Base-by-base conservation (phyloP, 2,888 invertebrate species). In the Pollenia griseotomentosa region DNA sequence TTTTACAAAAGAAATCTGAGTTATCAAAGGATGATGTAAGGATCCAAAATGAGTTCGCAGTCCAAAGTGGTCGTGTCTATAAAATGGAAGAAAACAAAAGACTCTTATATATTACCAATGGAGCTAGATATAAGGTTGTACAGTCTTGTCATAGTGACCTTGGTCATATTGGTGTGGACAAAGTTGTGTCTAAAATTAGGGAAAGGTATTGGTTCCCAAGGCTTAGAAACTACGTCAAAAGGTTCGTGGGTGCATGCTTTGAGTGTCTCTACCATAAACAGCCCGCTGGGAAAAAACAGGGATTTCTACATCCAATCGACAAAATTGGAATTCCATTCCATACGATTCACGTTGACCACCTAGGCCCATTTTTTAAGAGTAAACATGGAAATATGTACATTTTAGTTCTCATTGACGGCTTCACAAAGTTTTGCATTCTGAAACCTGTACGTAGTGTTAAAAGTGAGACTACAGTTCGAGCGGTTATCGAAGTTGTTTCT, bases 151-250 rank as follows among this genome's bases (percentile, higher is more conserved):
- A 90, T 55, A 88, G 89, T 16, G 81, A 88, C 44, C 57, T 88
- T n/a, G 89, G 82, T 10, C 89, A 89, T 66, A 88, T 88, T 75
- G 88, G 82, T 3, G n/a, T 87, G 7, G 88, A 89, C 46, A 89
- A 92, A 89, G 12, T 78, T 84, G 2, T 91, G 89, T 42, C 88
- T 75, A 44, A 90, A 89, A 42, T 90, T 89, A 65, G 88, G 2
- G 89, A 90, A 61, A 87, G 89, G 14, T 94, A 92, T 88, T 94
- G 93, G 93, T 94, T 94, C 75, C 91, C 91, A 0, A 89, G 90
- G 7, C 92, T 94, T 92, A 88, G 89, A 44, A 73, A 88, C 2
- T 93, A 92, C 65, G 91, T 93, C 0, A 90, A 91, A 70, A 90
- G 92, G 73, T 93, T 94, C 83, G 91, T 94, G 3, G 82, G 73